Base-by-base conservation (phyloP, 2,888 invertebrate genomes). In the Sinodicranocentrus sp. region DNA sequence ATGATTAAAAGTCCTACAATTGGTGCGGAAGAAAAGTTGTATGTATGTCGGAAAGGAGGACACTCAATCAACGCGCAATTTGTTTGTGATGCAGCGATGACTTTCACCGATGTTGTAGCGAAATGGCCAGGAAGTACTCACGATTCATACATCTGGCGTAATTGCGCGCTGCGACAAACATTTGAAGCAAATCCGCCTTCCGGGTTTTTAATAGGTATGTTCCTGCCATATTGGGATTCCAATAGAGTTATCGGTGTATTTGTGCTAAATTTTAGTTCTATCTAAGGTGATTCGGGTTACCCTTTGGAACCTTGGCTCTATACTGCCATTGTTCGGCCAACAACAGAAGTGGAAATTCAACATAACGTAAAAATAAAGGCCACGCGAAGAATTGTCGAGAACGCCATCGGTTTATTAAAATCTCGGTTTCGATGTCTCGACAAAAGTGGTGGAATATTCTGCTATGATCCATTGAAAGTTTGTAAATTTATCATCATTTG, bases 61-160 rank as follows among this genome's bases (percentile, higher is more conserved):
- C 88, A 88, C 68, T 86, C 89, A 0, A 84, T 89, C 0, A 89
- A 89, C 61, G 59, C 82, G 3, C 88, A 89, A 80, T 82, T 88
- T 10, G 78, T 89, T 5, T 54, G 54, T 28, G 79, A 87, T 48
- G 21, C 8, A 5, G 59, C 85, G 1, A 61, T 63, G 3, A n/a
- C 28, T 33, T 83, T 89, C 43, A 28, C 48, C 0, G 86, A 87
- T 65, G 67, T 86, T 28, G 80, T 80, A 15, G 87, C 78, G 13
- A 79, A 86, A 48, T 89, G 84, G 85, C 87, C 87, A 0, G 89
- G 89, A 1, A 63, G 78, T n/a, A 78, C 85, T 1, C 87, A 89
- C 75, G 89, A 89, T 43, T 48, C 72, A 17, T 83, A 86, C 39
- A 85, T 89, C 15, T 87, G 85, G 85, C 68, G 8, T 5, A 75